phyloP scores from a whole-genome alignment of 1,140 invertebrate species.

The Armadillidium nasatum region DNA sequence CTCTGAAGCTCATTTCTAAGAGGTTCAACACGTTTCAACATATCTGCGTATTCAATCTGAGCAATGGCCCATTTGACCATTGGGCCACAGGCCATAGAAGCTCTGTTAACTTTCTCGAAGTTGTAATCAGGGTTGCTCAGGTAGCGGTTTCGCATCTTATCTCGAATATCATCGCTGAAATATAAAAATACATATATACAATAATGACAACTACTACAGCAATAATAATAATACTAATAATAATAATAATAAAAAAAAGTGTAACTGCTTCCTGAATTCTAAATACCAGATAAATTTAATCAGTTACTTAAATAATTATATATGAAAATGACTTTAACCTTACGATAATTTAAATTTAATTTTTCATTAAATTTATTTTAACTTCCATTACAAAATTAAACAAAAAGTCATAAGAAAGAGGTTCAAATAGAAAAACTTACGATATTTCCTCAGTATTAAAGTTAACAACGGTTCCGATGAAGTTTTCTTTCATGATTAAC shows the following conservation, averaged over 20 bases:
- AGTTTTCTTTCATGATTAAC: constrained; percentile 99
- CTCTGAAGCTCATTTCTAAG: constrained; percentile 86
- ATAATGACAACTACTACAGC: too few relatives aligned
- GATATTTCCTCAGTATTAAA: constrained; percentile 96
- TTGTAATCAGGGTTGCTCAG: constrained; percentile 97
- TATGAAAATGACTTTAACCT: too few relatives aligned
- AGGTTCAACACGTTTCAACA: constrained; percentile 97
- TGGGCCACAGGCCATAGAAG: constrained; percentile 98
- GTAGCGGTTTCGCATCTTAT: constrained; percentile 92
- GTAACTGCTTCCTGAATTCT: too few relatives aligned
- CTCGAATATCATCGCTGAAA: constrained; percentile 84
- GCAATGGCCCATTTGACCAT: constrained; percentile 99
- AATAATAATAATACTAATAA: too few relatives aligned
- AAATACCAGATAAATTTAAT: too few relatives aligned
- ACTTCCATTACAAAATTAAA: too few relatives aligned
- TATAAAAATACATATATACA: constrained; percentile 26
- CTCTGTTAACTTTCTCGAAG: constrained; percentile 98
- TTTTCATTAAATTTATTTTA: too few relatives aligned
- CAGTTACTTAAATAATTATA: too few relatives aligned
- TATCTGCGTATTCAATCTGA: constrained; percentile 97
- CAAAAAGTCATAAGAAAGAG: neutral
- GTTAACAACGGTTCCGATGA: constrained; percentile 99
- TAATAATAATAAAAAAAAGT: too few relatives aligned
- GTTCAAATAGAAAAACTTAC: constrained; percentile 69
- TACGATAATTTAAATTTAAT: too few relatives aligned